Evolutionary conservation across 2,113 vertebrate genomes (phyloP), one percentile per base, ranked within the genome.

Genomic region (Turnix velox): DNA sequence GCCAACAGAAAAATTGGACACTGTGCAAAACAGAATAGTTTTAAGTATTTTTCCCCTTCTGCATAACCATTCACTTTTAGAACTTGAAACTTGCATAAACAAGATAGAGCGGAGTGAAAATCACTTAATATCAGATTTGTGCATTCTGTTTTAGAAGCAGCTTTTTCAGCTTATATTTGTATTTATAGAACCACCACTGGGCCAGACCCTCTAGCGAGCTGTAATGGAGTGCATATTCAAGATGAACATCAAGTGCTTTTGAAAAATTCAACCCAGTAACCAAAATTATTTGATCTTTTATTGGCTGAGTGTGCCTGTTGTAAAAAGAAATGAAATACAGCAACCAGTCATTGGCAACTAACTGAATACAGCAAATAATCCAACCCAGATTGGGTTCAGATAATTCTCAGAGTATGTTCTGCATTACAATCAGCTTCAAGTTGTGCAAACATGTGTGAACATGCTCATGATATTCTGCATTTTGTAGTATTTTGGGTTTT

Each of bases 211-310:
- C 94, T 89, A 96, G 92, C 68, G 90, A 95, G 84, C 66, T 94
- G 63, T 78, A 94, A 96, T 93, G 96, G 83, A 96, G 87, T 92
- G 82, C 67, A 92, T 89, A 97, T 93, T 94, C 93, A 88, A 84
- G 69, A 59, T 63, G 87, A 96, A 92, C 88, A 96, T 94, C 75
- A 94, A 96, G 77, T 86, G 89, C 91, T 92, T 95, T 42, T 52
- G 88, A 88, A 97, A 96, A 96, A 78, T 94, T 95, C 94, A 97
- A 95, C 80, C 84, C 92, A 95, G 92, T 91, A 96, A 97, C 84
- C 33, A 91, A 86, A 96, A 95, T 83, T 83, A 93, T 97, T 96
- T 97, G 94, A 95, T 97, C 84, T 97, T 97, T 97, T 97, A 96
- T 95, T 97, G 91, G 92, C 92, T 85, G 95, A 94, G 69, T 84